Evolutionary conservation across 2,113 vertebrate species (phyloP).

Genomic region (Brachionichthys hirsutus): DNA sequence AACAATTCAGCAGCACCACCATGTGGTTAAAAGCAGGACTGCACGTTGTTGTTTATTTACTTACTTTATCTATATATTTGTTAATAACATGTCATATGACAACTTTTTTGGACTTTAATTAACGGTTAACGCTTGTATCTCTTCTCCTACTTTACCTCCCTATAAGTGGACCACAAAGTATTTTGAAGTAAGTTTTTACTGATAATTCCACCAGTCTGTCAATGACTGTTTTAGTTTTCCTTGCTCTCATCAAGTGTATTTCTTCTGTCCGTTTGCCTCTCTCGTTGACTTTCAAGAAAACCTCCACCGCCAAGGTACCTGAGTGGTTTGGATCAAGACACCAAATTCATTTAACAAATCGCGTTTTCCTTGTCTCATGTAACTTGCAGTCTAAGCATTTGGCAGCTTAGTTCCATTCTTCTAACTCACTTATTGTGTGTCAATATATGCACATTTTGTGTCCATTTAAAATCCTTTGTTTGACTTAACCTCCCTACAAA

Average conservation of each 20-base stretch:
- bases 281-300: conserved; percentile 54
- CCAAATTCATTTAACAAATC: conserved; percentile 23
- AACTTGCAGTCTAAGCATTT: neutral
- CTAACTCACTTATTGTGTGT: neutral
- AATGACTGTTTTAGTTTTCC: neutral
- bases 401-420: neutral
- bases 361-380: neutral
- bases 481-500: conserved; percentile 14
- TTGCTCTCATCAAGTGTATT: neutral
- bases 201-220: neutral
- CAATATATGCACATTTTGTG: too few relatives aligned
- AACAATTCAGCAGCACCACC: conserved; percentile 35
- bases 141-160: conserved; percentile 10
- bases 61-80: neutral
- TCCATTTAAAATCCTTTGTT: neutral
- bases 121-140: conserved; percentile 4
- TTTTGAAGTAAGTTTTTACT: conserved; percentile 71
- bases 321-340: conserved; percentile 6
- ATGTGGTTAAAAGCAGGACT: conserved; percentile 39
- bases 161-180: conserved; percentile 70
- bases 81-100: neutral
- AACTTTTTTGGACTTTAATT: neutral
- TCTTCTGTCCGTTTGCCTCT: conserved; percentile 9
- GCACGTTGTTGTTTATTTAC: neutral
- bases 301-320: conserved; percentile 62